Percentiles rank a stretch among this genome's conserved stretches.
Conservation (phyloP, 2,113 vertebrate species). For the Delphinus delphis region DNA sequence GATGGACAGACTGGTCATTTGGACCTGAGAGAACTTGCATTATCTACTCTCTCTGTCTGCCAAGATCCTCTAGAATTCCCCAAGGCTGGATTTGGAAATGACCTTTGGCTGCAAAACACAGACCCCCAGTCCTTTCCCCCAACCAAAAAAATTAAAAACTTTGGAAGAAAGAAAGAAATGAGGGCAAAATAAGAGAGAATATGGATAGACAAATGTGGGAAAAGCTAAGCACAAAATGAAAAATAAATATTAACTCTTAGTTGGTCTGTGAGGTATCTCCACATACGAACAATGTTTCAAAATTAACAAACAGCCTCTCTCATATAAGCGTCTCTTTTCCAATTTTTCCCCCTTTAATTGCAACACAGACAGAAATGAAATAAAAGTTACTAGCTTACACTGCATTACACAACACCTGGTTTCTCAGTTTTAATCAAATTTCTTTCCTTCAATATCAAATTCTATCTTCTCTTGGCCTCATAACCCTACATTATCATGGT, state of each 20-base stretch:
- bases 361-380: background rate
- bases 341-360: background rate
- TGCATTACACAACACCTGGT: background rate
- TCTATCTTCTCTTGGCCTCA: background rate
- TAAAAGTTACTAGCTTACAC: background rate
- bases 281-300: background rate
- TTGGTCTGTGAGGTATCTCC: background rate
- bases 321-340: background rate
- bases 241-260: constrained; percentile 34
- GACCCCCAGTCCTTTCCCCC: background rate
- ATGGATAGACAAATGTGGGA: background rate
- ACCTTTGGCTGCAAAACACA: background rate
- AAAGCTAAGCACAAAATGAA: background rate
- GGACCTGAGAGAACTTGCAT: background rate
- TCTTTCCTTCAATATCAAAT: background rate
- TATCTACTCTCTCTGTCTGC: background rate
- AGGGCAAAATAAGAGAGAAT: background rate
- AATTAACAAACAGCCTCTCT: background rate
- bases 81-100: background rate
- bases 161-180: background rate
- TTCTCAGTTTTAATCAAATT: background rate
- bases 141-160: background rate
- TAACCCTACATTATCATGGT: background rate
- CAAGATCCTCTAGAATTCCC: constrained; percentile 30
- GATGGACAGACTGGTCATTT: background rate